Percentiles rank a stretch among this genome's conserved stretches.
Evolutionary conservation across 2,113 vertebrate genomes (phyloP).

Genomic region (Cricetomys ansorgei): DNA sequence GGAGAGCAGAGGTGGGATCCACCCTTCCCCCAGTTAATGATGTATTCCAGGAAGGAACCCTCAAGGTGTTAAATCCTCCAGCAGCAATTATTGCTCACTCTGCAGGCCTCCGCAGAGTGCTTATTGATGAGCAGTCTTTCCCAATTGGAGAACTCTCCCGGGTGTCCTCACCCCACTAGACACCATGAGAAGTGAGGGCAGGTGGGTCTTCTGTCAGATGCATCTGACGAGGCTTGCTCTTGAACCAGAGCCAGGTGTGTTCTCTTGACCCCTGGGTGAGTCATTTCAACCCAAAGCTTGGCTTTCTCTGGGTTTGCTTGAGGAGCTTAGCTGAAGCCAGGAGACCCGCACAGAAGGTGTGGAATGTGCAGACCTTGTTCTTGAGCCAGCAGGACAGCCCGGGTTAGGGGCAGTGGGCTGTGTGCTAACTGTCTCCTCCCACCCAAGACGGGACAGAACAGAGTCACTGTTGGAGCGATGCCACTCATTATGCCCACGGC

Average conservation of each 20-base stretch:
- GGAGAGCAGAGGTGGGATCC: background rate
- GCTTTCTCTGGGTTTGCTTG: background rate
- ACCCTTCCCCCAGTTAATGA: background rate
- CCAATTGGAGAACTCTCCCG: background rate
- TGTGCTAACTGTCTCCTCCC: background rate
- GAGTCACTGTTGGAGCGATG: background rate
- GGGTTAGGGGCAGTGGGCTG: background rate
- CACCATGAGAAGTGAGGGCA: background rate
- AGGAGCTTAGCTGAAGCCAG: background rate
- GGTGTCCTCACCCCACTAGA: accelerated
- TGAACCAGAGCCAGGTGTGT: background rate
- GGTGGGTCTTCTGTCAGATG: background rate
- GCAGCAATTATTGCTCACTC: background rate
- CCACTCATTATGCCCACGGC: background rate
- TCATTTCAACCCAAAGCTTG: accelerated
- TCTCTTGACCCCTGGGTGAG: background rate
- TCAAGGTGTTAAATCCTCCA: slow-evolving; percentile 33
- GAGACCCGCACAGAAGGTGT: too few relatives aligned
- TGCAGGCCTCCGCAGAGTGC: background rate
- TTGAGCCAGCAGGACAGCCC: background rate
- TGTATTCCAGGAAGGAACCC: slow-evolving; percentile 22
- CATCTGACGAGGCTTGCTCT: background rate
- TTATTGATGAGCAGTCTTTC: slow-evolving; percentile 21
- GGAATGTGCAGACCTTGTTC: background rate
- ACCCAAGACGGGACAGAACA: background rate